Evolutionary conservation across 1,140 invertebrate genomes (phyloP), one percentile per base, ranked within the genome.

Genomic region (Zaprionus davidi): DNA sequence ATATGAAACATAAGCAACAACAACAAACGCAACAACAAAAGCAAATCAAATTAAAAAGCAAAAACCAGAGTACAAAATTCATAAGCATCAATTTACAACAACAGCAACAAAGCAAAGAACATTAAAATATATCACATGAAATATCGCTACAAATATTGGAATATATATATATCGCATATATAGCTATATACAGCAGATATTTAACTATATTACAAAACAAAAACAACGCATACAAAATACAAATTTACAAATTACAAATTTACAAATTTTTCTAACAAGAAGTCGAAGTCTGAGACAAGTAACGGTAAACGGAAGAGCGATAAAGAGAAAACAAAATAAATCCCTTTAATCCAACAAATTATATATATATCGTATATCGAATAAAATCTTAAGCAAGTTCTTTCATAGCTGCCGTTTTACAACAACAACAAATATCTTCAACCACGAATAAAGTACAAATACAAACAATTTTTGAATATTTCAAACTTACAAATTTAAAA

Each of bases 181-280:
- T 74, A 53, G 26, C 17, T 60, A 51, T 51, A 49, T 49, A 49
- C 44, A 49, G 44, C 44, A 49, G 44, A 49, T 49, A 49, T 49
- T 49, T 22, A 49, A 49, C 44, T 49, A 49, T 34, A 20, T 22
- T 55, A 62, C 7, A 69, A 46, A n/a, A 44, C 41, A 46, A 46
- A 77, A 84, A 81, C 82, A 88, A 88, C 84, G 85, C 84, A 88
- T 81, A 88, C 75, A 83, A 88, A 87, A 83, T 86, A 86, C 84
- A 87, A 87, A 84, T 87, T 87, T 84, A 84, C 82, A 84, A 85
- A 85, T 85, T 85, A 84, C 81, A 84, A 84, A 84, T 84, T 78
- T 85, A 85, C 82, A 85, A 85, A 66, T 58, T 81, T 81, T 85
- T 81, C 58, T 63, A 77, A 44, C n/a, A 76, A 72, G 34, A 75